Evolutionary conservation across 2,888 invertebrate genomes (phyloP).

Genomic region (Aquatica leii): DNA sequence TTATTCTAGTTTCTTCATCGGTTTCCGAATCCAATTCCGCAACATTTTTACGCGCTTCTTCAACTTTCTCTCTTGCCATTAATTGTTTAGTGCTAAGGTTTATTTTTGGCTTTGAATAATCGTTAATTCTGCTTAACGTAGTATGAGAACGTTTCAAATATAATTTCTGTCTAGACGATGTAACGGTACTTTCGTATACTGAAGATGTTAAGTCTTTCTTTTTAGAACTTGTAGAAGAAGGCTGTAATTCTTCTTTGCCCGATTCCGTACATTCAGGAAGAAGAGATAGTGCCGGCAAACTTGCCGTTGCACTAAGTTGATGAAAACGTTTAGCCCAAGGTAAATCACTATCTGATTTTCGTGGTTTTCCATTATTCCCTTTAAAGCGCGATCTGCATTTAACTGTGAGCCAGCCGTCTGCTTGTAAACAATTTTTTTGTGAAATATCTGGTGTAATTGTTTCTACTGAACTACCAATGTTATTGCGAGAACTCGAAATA

Average conservation of each 20-base stretch:
- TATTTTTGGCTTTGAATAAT: constrained; percentile 28
- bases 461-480: constrained; percentile 66
- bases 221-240: constrained; percentile 46
- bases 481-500: constrained; percentile 53
- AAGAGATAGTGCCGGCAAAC: constrained; percentile 75
- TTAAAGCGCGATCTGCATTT: constrained; percentile 73
- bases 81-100: constrained; percentile 40
- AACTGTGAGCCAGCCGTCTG: constrained; percentile 91
- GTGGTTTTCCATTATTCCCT: constrained; percentile 60
- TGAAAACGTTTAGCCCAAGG: constrained; percentile 79
- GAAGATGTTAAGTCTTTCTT: constrained; percentile 50
- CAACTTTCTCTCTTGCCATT: constrained; percentile 61
- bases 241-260: constrained; percentile 41
- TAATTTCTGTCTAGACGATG: constrained; percentile 31
- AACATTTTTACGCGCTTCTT: constrained; percentile 66
- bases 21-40: constrained; percentile 69
- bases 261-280: constrained; percentile 52
- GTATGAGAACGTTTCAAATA: constrained; percentile 55
- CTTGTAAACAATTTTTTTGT: constrained; percentile 50
- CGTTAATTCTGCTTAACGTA: constrained; percentile 52
- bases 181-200: constrained; percentile 14
- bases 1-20: constrained; percentile 67
- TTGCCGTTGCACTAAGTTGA: constrained; percentile 84
- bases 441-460: constrained; percentile 66
- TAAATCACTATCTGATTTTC: constrained; percentile 60